Evolutionary conservation across 2,113 vertebrate species (phyloP).

Genomic region (Mobula hypostoma): DNA sequence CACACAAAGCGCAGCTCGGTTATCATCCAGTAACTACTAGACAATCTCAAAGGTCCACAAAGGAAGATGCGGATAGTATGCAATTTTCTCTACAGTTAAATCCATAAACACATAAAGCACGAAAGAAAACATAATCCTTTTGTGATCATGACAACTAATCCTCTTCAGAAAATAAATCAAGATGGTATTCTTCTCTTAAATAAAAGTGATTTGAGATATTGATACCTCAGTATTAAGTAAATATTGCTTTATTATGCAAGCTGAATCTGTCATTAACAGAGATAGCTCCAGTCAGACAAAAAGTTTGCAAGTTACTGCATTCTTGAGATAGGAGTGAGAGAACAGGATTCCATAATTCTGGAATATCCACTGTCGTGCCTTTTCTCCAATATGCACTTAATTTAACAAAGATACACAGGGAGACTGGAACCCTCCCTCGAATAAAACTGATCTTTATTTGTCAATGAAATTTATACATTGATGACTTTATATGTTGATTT

Average conservation of each 20-base stretch:
- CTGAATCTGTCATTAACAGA: background rate
- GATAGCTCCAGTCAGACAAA: background rate
- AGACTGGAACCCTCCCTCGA: background rate
- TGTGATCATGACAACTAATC: background rate
- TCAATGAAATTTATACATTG: background rate
- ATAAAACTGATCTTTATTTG: background rate
- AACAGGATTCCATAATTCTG: background rate
- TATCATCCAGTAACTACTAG: background rate
- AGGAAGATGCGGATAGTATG: background rate
- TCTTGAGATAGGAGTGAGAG: background rate
- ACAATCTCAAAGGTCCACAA: slow-evolving; percentile 3
- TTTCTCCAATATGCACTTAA: background rate
- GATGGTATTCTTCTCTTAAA: background rate
- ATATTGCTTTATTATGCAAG: background rate
- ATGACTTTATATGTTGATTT: background rate
- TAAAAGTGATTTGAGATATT: background rate
- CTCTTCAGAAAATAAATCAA: background rate
- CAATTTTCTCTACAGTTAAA: slow-evolving; percentile 21
- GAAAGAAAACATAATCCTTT: background rate
- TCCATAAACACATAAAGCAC: background rate
- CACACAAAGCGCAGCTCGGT: background rate
- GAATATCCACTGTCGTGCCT: background rate
- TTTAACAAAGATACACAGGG: background rate
- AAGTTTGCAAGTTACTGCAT: background rate
- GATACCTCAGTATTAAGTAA: background rate